Base-by-base conservation (phyloP, 1,140 invertebrate genomes). In the Bombus waltoni region DNA sequence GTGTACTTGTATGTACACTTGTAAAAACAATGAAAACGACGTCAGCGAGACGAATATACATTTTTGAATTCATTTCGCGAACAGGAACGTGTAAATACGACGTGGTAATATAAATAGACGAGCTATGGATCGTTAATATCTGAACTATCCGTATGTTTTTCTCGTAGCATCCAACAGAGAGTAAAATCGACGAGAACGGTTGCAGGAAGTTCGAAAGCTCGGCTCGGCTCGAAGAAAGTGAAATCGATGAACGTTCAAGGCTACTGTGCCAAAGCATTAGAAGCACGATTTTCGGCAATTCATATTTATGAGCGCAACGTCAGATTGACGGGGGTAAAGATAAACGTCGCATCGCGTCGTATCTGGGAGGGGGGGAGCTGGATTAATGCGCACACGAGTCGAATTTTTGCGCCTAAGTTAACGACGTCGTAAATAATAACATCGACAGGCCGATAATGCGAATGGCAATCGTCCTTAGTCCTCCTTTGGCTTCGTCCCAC, bases 371-470 rank as follows among this genome's bases (percentile, higher is more conserved):
- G 32, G 32, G 32, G 65, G 15, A 15, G 62, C 15, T 18, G 38
- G 66, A 86, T 85, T 86, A 91, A 91, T 91, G 79, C 53, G 35
- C 32, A 47, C 53, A 22, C 65, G 38, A 38, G 38, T 8, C 65
- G 74, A 65, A 83, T 42, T 85, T 83, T 86, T 86, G 62, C 78
- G 75, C 74, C 47, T 44, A 74, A 65, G 75, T 86, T 91, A 91
- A 91, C 90, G 86, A 91, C 88, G 87, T 91, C 90, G 74, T 91
- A 91, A 91, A 91, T 90, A 91, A 90, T 89, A 91, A 83, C 74
- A 91, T 91, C 81, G 88, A 91, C 90, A 72, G 77, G 62, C n/a
- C 65, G 81, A 91, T 91, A 91, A 91, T 88, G 59, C 84, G 83
- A 90, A 87, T 86, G 53, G 66, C 86, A 87, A 91, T 90, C 91